Conservation (phyloP, 2,888 invertebrate genomes). For the Oxytorus armatus region DNA sequence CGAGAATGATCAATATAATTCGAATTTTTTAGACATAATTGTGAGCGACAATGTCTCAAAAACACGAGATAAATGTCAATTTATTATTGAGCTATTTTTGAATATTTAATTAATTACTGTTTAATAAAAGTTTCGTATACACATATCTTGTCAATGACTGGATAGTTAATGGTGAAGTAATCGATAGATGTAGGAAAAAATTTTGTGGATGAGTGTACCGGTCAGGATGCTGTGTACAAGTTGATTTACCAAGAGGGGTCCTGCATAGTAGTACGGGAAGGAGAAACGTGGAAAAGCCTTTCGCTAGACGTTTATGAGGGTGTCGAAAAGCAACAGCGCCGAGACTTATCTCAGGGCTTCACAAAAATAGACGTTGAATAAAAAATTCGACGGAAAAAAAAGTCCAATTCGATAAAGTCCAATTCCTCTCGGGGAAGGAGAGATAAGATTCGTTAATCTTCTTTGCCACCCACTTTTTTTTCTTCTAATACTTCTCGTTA, state of each 20-base stretch:
- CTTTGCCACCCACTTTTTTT: too few relatives aligned
- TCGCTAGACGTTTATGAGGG: conserved; percentile 32
- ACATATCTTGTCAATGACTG: too few relatives aligned
- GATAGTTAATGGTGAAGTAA: too few relatives aligned
- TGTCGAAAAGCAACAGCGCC: conserved; percentile 1
- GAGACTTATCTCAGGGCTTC: neutral
- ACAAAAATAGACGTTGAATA: neutral
- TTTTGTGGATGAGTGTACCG: conserved; percentile 58
- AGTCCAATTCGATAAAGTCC: neutral
- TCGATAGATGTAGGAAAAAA: neutral
- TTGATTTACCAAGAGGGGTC: conserved; percentile 42
- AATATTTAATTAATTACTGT: too few relatives aligned
- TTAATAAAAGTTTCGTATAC: too few relatives aligned
- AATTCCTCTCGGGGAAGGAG: neutral
- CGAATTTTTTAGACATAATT: too few relatives aligned
- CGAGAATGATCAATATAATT: too few relatives aligned
- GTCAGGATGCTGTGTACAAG: conserved; percentile 54
- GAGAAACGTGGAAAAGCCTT: conserved; percentile 29
- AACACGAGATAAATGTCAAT: too few relatives aligned
- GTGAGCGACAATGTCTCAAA: neutral
- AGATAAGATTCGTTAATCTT: conserved; percentile 13
- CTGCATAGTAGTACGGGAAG: neutral
- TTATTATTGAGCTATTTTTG: too few relatives aligned
- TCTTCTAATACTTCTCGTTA: neutral
- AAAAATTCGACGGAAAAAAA: neutral